Evolutionary conservation across 2,888 invertebrate species (phyloP), one percentile per base, ranked within the genome.

Genomic region (Pseudococcus longispinus): DNA sequence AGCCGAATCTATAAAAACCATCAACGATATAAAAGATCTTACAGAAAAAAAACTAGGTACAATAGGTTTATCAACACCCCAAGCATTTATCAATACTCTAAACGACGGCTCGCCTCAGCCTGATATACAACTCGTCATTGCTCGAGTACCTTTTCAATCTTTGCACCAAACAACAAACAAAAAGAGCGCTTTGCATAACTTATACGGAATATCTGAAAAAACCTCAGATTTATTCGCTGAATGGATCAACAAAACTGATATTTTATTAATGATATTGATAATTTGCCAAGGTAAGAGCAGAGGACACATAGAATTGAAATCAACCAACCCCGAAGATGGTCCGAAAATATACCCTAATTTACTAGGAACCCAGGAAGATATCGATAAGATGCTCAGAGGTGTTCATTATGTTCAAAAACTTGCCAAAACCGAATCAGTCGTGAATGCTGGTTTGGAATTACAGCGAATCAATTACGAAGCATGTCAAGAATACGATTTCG

Each of bases 321-420:
- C 93, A 0, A 90, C 90, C 0, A 90, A 94, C 90, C 93, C 94
- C 0, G 90, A 91, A 37, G 93, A 93, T 8, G 91, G 92, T 85
- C 94, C 95, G 0, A 89, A 92, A 32, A 93, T 95, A 80, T 91
- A 93, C 89, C 91, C 94, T 1, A 94, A 94, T 89, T 95, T 94
- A 90, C 92, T 95, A 37, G 90, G 91, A 0, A 92, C 93, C 20
- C 89, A 90, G 0, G 90, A 91, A 87, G 95, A 95, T 89, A 88
- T 93, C 0, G 89, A 92, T 32, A 92, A 91, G 0, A 91, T 93
- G 1, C 90, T 92, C 83, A 90, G 92, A 65, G 92, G 92, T 11
- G 91, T 93, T 20, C 91, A 91, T 83, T 91, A 91, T 74, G 88
- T 91, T 18, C 89, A 90, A 15, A 90, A 90, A 85, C 89, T 93